Base-by-base conservation (phyloP, 2,113 vertebrate species). In the Chaenogobius annularis region DNA sequence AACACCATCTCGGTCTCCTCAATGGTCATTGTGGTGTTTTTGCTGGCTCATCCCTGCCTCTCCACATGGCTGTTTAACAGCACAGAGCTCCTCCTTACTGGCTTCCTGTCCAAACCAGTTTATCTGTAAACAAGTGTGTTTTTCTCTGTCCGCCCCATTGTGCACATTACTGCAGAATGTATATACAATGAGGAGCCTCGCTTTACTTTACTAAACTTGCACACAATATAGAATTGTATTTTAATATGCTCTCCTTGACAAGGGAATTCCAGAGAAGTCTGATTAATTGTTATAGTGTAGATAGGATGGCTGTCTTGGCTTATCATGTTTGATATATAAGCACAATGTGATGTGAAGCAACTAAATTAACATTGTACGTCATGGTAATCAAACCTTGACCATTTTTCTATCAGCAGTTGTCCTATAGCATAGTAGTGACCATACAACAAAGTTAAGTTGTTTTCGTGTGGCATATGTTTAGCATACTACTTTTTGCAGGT, bases 71-170 rank as follows among this genome's bases (percentile, higher is more conserved):
- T 92, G 85, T 90, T 90, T 85, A 92, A 90, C 91, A 88, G 83
- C 90, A 90, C 75, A 72, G 83, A 90, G 89, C 91, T 92, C 91
- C 91, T 90, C 91, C 91, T 91, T 88, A 83, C 85, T 83, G 85
- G 89, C 90, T 93, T 93, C 92, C 91, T 92, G 91, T 90, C 86
- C 88, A 89, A 91, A 93, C 89, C 90, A 89, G 89, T 92, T 92
- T 91, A 92, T 93, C 92, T 93, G 90, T 92, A 92, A 92, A 92
- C 90, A 92, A 92, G 90, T 84, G 85, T 88, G 86, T 89, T 85
- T 89, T 92, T 85, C 71, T 82, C 85, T 88, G 86, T 83, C 86
- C 73, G 63, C 87, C 86, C 82, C 87, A 92, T 87, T 93, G 92
- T 92, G 86, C 87, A 89, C 82, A 80, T 80, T 82, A 87, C 80